Evolutionary conservation across 1,140 invertebrate species (phyloP).

Genomic region (Lutraria rhynchaena): DNA sequence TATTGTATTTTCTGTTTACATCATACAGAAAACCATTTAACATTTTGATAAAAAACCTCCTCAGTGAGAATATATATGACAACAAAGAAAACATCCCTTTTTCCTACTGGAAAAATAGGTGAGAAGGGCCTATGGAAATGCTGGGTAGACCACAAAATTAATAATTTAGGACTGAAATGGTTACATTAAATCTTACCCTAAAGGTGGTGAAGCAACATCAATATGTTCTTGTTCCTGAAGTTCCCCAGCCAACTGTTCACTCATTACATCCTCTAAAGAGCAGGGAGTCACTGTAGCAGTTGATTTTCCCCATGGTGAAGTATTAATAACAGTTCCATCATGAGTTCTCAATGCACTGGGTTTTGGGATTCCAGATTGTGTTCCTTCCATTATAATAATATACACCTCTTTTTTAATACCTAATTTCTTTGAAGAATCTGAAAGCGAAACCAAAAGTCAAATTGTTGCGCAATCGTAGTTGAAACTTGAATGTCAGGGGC

Average conservation of each 20-base stretch:
- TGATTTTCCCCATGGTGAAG: constrained; percentile 48
- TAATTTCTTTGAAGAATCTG: too few species aligned
- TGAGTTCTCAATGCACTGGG: not conserved
- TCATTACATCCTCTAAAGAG: constrained; percentile 77
- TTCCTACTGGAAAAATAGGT: too few species aligned
- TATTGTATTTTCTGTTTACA: too few species aligned
- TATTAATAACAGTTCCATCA: not conserved
- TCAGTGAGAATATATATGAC: too few species aligned
- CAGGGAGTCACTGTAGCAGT: constrained; percentile 54
- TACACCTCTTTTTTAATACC: too few species aligned
- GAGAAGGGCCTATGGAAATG: too few species aligned
- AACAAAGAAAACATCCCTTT: too few species aligned
- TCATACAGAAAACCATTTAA: too few species aligned
- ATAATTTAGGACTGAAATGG: not conserved
- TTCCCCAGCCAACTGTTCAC: constrained; percentile 76
- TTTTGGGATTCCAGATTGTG: constrained; percentile 18
- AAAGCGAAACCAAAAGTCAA: too few species aligned
- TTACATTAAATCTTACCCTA: constrained; percentile 7
- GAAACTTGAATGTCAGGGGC: too few species aligned
- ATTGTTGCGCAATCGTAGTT: too few species aligned
- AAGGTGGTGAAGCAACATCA: not conserved
- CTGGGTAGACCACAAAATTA: not conserved
- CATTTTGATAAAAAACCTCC: too few species aligned
- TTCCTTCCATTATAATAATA: constrained; percentile 49
- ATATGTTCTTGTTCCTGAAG: constrained; percentile 63